Evolutionary conservation across 2,888 invertebrate genomes (phyloP).

Genomic region (Galerucella pusilla): DNA sequence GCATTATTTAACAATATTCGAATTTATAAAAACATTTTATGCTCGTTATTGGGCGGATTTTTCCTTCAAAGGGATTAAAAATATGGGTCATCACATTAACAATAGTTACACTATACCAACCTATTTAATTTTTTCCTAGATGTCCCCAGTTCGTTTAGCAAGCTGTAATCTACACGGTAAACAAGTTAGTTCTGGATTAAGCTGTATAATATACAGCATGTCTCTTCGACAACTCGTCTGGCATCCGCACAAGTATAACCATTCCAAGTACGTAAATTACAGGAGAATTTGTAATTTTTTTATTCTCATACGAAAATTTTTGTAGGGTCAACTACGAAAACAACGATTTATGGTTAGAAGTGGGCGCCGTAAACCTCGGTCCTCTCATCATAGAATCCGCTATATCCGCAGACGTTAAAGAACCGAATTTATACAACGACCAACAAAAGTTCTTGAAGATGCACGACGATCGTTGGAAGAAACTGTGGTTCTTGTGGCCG

Average conservation of each 20-base stretch:
- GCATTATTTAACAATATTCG: too few relatives aligned
- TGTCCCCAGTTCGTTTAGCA: slow-evolving; percentile 88
- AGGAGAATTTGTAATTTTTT: background rate
- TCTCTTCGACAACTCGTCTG: slow-evolving; percentile 62
- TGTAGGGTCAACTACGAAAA: slow-evolving; percentile 56
- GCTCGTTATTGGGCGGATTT: too few relatives aligned
- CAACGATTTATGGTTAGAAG: slow-evolving; percentile 89
- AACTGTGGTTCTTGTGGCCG: slow-evolving; percentile 96
- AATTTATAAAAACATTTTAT: too few relatives aligned
- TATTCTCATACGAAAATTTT: background rate
- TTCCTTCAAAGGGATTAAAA: too few relatives aligned
- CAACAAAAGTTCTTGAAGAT: slow-evolving; percentile 85
- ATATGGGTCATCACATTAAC: too few relatives aligned
- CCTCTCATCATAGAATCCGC: slow-evolving; percentile 92
- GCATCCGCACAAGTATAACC: slow-evolving; percentile 63
- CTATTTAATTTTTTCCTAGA: slow-evolving; percentile 61
- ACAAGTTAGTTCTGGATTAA: slow-evolving; percentile 89
- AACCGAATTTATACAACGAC: slow-evolving; percentile 79
- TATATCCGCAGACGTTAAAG: slow-evolving; percentile 76
- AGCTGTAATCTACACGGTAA: slow-evolving; percentile 96
- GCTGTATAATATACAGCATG: slow-evolving; percentile 75
- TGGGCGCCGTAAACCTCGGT: slow-evolving; percentile 89
- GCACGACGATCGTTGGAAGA: slow-evolving; percentile 86
- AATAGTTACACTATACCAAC: too few relatives aligned
- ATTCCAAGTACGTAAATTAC: slow-evolving; percentile 57